Percentiles rank a stretch among this genome's conserved stretches.
Evolutionary conservation across 2,888 invertebrate genomes (phyloP).

Genomic region (Tubulanus polymorphus): DNA sequence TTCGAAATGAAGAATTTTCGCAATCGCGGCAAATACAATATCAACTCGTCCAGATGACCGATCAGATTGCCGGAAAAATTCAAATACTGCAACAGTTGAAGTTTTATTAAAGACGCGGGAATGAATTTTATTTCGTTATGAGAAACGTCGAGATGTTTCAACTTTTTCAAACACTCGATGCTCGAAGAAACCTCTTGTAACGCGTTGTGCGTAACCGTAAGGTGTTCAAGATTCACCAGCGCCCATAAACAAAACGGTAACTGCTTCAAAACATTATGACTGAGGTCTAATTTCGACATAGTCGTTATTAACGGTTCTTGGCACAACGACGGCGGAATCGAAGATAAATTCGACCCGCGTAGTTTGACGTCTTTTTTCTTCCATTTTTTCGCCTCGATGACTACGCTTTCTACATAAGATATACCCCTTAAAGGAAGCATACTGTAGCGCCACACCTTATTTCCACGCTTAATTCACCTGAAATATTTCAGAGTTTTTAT

Average conservation of each 20-base stretch:
- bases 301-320: neutral
- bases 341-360: neutral
- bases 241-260: neutral
- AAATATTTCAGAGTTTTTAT: no score
- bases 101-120: neutral
- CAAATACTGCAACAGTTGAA: neutral
- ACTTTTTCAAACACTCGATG: neutral
- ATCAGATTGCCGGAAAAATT: constrained; percentile 10
- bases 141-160: constrained; percentile 5
- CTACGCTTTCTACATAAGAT: neutral
- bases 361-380: constrained; percentile 5
- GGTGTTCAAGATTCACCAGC: neutral
- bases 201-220: neutral
- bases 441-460: no score
- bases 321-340: neutral
- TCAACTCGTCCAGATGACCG: neutral
- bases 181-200: neutral
- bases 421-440: no score
- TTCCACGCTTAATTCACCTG: no score
- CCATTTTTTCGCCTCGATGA: constrained; percentile 8
- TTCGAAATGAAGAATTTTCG: constrained; percentile 2
- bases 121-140: constrained; percentile 6
- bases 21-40: neutral
- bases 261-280: constrained; percentile 1
- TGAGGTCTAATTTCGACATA: constrained; percentile 5